A percentile compares a stretch with the other conserved stretches of the same genome.
phyloP scores from a whole-genome alignment of 2,797 vertebrate genomes.

The Pseudochirops cupreus region DNA sequence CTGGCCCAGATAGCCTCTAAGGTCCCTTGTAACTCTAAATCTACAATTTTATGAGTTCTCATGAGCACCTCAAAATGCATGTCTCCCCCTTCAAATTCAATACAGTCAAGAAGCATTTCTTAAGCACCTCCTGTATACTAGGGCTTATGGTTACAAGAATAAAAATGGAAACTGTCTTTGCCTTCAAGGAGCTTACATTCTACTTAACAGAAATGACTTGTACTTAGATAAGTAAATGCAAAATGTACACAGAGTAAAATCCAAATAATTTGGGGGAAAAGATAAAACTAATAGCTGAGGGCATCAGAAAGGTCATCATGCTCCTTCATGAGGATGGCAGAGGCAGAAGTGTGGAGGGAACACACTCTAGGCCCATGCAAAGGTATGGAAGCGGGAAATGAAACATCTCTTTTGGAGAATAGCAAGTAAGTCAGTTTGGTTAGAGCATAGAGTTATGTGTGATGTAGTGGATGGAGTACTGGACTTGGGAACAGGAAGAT shows the following conservation, averaged over 20 bases:
- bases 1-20: not conserved
- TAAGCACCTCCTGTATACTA: not conserved
- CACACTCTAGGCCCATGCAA: not conserved
- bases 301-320: not conserved
- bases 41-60: not conserved
- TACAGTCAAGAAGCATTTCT: not conserved
- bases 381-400: not conserved
- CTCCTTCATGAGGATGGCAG: not conserved
- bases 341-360: not conserved
- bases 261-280: not conserved
- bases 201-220: not conserved
- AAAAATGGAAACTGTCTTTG: not conserved
- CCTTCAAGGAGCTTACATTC: not conserved
- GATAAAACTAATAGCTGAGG: not conserved
- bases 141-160: not conserved
- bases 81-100: not conserved
- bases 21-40: not conserved
- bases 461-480: not conserved
- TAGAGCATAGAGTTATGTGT: not conserved
- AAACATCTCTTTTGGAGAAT: not conserved
- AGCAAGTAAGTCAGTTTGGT: not conserved
- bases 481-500: not conserved
- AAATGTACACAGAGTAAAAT: not conserved
- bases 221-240: not conserved
- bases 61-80: not conserved